Percentiles rank a stretch among this genome's conserved stretches.
phyloP scores from a whole-genome alignment of 2,113 vertebrate genomes.

The Pterocles gutturalis region DNA sequence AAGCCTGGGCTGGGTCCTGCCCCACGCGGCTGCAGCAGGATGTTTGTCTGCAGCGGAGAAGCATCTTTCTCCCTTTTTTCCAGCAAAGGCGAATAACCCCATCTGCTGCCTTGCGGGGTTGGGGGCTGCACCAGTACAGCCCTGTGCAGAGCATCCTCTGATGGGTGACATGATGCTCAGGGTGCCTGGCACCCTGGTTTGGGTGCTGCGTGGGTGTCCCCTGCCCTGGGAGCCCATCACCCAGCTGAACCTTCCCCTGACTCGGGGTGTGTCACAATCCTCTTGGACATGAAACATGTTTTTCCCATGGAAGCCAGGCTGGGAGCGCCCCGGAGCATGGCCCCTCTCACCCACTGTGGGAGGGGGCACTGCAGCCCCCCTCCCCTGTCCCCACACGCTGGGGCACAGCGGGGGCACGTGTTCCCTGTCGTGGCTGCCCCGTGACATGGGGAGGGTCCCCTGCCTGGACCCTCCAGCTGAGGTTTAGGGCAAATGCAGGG shows the following conservation, averaged over 20 bases:
- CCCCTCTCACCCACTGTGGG: background rate
- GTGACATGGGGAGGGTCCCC: fast-evolving
- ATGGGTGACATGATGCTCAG: fast-evolving
- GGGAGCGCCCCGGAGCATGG: fast-evolving
- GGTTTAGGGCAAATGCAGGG: fast-evolving
- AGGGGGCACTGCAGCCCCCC: background rate
- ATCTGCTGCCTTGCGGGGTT: background rate
- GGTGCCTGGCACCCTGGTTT: background rate
- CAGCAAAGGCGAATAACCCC: background rate
- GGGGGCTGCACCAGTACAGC: background rate
- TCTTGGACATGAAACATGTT: fast-evolving
- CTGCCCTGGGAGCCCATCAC: background rate
- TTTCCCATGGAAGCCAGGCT: background rate
- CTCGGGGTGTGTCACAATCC: background rate
- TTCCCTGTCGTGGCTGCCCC: background rate
- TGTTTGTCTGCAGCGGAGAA: background rate
- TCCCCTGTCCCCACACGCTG: fast-evolving
- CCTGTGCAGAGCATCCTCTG: background rate
- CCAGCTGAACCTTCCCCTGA: background rate
- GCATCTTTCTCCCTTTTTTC: background rate
- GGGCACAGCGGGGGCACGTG: fast-evolving
- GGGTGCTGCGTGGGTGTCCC: background rate
- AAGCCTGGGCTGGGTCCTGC: background rate
- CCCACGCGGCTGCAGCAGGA: background rate
- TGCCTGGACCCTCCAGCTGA: background rate